Conservation (phyloP, 1,140 invertebrate species). For the Drosophila ambigua region DNA sequence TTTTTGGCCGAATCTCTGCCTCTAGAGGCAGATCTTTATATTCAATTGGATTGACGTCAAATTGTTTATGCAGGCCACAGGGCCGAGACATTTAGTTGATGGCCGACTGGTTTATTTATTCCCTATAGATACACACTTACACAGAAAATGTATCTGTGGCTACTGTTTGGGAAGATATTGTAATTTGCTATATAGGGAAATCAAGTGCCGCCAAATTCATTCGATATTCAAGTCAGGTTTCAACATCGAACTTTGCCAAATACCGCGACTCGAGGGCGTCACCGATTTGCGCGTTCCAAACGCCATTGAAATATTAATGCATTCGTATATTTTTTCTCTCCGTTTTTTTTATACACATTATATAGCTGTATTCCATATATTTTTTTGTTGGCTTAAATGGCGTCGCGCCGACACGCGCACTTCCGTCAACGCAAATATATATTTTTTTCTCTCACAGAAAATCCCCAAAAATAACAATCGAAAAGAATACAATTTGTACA, state of each 20-base stretch:
- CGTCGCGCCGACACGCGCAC: constrained; percentile 63
- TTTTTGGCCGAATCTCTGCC: constrained; percentile 29
- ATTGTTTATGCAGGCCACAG: constrained; percentile 72
- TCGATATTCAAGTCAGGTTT: constrained; percentile 53
- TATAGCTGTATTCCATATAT: constrained; percentile 20
- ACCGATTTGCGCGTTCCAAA: constrained; percentile 39
- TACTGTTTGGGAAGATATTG: constrained; percentile 26
- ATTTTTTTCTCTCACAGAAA: constrained; percentile 47
- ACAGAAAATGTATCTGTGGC: constrained; percentile 6
- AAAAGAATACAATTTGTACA: constrained; percentile 32
- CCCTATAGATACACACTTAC: constrained; percentile 19
- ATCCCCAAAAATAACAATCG: constrained; percentile 34
- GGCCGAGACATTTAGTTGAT: constrained; percentile 38
- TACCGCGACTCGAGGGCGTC: constrained; percentile 53
- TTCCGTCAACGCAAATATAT: constrained; percentile 58
- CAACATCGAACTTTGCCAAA: constrained; percentile 58
- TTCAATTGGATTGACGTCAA: constrained; percentile 68
- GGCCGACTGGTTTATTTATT: constrained; percentile 37
- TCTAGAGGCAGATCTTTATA: constrained; percentile 34
- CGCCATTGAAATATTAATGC: constrained; percentile 60
- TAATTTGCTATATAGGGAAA: constrained; percentile 54
- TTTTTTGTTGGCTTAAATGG: constrained; percentile 54
- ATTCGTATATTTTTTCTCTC: constrained; percentile 9
- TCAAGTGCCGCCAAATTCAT: constrained; percentile 36
- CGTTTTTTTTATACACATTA: constrained; percentile 46